A percentile compares a stretch with the other conserved stretches of the same genome.
phyloP scores from a whole-genome alignment of 2,113 vertebrate genomes.

The Ciconia maguari region DNA sequence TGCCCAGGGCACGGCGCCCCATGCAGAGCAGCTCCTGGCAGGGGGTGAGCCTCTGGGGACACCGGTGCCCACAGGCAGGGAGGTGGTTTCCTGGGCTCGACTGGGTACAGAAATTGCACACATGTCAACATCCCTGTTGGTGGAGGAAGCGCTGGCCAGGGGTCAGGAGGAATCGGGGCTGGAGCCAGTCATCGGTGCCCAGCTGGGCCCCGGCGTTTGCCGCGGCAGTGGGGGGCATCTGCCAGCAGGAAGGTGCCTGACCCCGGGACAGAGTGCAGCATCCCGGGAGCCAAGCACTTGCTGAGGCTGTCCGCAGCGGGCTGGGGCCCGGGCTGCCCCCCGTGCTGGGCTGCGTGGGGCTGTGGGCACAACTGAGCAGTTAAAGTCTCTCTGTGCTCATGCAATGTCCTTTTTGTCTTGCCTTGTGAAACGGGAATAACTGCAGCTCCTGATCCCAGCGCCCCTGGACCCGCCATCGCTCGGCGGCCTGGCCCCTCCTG shows the following conservation, averaged over 20 bases:
- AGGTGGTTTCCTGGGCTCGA: background rate
- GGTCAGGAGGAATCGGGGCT: background rate
- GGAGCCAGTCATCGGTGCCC: background rate
- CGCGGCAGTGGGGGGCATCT: background rate
- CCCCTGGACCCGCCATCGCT: background rate
- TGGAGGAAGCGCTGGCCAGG: background rate
- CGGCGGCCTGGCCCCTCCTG: background rate
- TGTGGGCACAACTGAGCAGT: background rate
- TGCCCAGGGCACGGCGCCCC: background rate
- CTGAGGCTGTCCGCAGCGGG: accelerated
- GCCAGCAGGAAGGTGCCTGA: background rate
- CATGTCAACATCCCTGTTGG: background rate
- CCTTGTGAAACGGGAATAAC: background rate
- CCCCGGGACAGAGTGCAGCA: accelerated
- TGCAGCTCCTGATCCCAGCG: background rate
- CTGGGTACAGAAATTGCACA: background rate
- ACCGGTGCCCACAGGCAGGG: accelerated
- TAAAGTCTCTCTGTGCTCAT: background rate
- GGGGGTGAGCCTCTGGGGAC: accelerated
- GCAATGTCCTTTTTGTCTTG: background rate
- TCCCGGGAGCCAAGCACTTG: background rate
- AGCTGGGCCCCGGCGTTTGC: background rate
- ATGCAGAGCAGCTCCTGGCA: background rate
- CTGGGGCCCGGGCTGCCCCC: background rate
- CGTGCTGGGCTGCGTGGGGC: background rate